Conservation (phyloP, 2,888 invertebrate species). For the Pyrrhia umbra region DNA sequence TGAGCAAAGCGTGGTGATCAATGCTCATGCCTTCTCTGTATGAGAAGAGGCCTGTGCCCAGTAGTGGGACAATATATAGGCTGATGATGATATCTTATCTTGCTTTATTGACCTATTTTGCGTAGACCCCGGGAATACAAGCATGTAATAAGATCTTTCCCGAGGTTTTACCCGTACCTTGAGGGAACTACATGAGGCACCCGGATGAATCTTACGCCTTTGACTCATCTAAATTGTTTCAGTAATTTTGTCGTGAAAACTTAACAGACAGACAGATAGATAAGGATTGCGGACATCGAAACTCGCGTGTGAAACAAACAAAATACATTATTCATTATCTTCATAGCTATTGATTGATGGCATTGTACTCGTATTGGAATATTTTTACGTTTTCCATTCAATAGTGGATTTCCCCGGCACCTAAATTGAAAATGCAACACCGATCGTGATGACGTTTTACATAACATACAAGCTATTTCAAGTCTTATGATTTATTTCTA, state of each 20-base stretch:
- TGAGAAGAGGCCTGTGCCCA: neutral
- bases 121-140: neutral
- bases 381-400: neutral
- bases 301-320: slow-evolving; percentile 6
- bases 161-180: too few species aligned
- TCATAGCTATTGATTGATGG: slow-evolving; percentile 4
- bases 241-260: too few species aligned
- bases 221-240: too few species aligned
- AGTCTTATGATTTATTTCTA: too few species aligned
- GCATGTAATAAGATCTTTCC: too few species aligned
- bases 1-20: too few species aligned
- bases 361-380: neutral
- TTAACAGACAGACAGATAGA: too few species aligned
- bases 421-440: neutral
- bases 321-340: slow-evolving; percentile 12
- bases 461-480: neutral
- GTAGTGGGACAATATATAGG: neutral
- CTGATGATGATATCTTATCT: too few species aligned
- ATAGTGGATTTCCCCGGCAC: neutral
- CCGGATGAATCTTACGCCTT: too few species aligned
- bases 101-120: neutral
- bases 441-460: too few species aligned
- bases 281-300: too few species aligned
- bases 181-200: too few species aligned
- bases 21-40: neutral